phyloP scores from a whole-genome alignment of 2,113 vertebrate species.

The Tupaia tana region DNA sequence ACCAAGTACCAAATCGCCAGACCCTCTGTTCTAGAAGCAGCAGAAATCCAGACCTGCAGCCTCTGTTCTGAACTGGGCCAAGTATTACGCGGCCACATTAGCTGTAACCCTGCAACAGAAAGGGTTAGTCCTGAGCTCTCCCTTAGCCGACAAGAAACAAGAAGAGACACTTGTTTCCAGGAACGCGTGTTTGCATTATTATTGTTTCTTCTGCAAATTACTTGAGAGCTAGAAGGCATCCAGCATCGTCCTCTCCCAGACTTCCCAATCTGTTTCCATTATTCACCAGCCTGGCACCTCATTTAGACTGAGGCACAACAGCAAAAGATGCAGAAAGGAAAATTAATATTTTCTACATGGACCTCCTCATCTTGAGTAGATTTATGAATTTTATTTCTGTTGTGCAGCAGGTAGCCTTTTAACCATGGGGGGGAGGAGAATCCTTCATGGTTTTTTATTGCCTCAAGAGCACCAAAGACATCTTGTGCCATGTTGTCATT shows the following conservation, averaged over 20 bases:
- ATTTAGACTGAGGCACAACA: neutral
- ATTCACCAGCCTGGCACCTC: constrained; percentile 27
- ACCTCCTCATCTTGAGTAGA: constrained; percentile 75
- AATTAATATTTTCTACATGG: constrained; percentile 67
- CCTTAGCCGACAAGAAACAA: neutral
- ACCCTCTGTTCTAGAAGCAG: neutral
- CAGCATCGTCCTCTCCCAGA: neutral
- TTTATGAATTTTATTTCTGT: constrained; percentile 83
- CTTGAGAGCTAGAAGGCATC: neutral
- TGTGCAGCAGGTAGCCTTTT: constrained; percentile 84
- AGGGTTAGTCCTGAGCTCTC: neutral
- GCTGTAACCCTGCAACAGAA: neutral
- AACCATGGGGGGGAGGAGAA: constrained; percentile 75
- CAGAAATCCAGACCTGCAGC: neutral
- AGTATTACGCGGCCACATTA: neutral
- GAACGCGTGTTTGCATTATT: constrained; percentile 37
- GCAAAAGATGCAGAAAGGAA: constrained; percentile 37
- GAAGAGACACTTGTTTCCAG: neutral
- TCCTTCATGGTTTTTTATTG: constrained; percentile 84
- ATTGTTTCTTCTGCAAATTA: constrained; percentile 11
- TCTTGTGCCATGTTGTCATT: constrained; percentile 82
- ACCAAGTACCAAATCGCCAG: neutral
- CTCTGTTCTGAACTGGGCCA: neutral
- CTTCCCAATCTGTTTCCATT: constrained; percentile 67
- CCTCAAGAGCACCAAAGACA: constrained; percentile 81